Conservation (phyloP, 2,888 invertebrate genomes). For the Mystacides longicornis region DNA sequence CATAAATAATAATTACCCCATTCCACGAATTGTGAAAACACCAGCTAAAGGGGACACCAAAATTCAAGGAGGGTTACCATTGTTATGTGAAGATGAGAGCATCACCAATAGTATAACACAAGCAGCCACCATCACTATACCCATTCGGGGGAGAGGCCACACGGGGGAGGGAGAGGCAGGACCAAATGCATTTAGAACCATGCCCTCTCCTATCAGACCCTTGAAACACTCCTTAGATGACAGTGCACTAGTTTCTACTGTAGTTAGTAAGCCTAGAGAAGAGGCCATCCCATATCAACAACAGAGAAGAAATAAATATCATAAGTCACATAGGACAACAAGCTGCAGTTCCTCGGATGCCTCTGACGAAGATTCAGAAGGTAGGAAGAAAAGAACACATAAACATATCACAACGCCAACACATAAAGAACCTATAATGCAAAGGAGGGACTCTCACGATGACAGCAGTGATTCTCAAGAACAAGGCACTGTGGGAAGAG, state of each 20-base stretch:
- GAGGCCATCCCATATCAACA: constrained; percentile 41
- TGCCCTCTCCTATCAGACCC: constrained; percentile 50
- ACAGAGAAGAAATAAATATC: constrained; percentile 60
- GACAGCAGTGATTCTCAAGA: constrained; percentile 82
- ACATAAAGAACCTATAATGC: constrained; percentile 49
- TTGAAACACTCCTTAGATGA: constrained; percentile 42
- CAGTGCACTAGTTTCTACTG: constrained; percentile 29
- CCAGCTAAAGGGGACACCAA: constrained; percentile 12
- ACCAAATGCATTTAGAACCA: constrained; percentile 48
- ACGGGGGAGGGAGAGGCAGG: constrained; percentile 31
- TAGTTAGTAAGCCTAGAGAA: constrained; percentile 24
- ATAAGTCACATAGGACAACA: constrained; percentile 63
- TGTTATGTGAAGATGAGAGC: constrained; percentile 21
- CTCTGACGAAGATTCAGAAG: constrained; percentile 83
- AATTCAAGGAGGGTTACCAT: constrained; percentile 5
- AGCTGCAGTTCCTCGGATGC: constrained; percentile 94
- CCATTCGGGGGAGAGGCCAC: constrained; percentile 37
- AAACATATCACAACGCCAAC: constrained; percentile 55
- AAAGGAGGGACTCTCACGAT: constrained; percentile 72
- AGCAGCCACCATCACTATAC: constrained; percentile 48
- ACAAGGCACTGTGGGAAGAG: constrained; percentile 54
- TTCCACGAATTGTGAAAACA: constrained; percentile 23
- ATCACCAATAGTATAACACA: constrained; percentile 35
- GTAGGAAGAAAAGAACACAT: constrained; percentile 72
- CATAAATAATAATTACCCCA: constrained; percentile 23